Evolutionary conservation across 1,140 invertebrate genomes (phyloP).

Genomic region (Olivierus martensii): DNA sequence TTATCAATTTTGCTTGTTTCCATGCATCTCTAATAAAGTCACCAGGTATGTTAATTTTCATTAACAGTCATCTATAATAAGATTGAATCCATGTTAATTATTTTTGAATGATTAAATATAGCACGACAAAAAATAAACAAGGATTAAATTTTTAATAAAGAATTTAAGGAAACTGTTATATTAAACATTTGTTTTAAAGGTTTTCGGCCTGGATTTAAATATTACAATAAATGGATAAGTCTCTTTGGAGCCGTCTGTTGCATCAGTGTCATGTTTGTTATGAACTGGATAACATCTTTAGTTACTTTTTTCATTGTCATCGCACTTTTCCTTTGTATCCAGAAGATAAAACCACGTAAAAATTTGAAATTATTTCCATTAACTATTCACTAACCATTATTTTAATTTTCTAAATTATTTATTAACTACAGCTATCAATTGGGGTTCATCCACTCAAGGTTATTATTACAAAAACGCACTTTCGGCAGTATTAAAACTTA

Average conservation of each 20-base stretch:
- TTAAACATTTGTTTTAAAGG: conserved; percentile 23
- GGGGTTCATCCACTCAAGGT: conserved; percentile 47
- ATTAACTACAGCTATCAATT: conserved; percentile 40
- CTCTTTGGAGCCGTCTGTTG: conserved; percentile 37
- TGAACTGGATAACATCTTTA: conserved; percentile 41
- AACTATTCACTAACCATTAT: neutral
- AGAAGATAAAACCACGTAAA: conserved; percentile 35
- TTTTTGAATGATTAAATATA: too few relatives aligned
- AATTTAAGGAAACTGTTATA: too few relatives aligned
- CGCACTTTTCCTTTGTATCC: conserved; percentile 34
- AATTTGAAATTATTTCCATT: neutral
- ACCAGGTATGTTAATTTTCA: conserved; percentile 33
- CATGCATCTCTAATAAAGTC: conserved; percentile 66
- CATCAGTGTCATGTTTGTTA: conserved; percentile 42
- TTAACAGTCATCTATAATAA: too few relatives aligned
- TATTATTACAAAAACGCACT: conserved; percentile 45
- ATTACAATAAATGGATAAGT: conserved; percentile 42
- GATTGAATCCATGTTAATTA: too few relatives aligned
- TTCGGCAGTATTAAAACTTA: conserved; percentile 35
- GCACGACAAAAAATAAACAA: too few relatives aligned
- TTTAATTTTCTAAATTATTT: neutral
- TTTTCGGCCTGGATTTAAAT: conserved; percentile 31
- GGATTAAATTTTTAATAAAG: too few relatives aligned
- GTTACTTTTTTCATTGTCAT: conserved; percentile 35
- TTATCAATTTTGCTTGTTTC: conserved; percentile 90